These are phyloP conservation scores for Apteryx mantelli DNA, from an alignment of 2,113 vertebrate genomes.

Conservation along the genomic window DNA sequence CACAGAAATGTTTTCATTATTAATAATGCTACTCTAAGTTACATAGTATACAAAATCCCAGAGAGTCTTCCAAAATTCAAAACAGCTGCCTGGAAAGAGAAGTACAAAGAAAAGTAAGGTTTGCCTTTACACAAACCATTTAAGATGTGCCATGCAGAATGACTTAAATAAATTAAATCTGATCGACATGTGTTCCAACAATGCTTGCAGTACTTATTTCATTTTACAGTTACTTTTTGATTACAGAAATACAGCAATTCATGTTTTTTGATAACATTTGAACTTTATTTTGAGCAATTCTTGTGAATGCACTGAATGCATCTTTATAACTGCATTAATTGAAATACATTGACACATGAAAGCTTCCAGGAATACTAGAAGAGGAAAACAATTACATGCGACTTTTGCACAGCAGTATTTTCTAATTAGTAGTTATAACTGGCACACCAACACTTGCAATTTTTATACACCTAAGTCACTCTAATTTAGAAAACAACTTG, in stretches of 20 bases:
- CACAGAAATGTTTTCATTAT: not conserved
- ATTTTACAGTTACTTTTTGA: not conserved
- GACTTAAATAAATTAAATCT: not conserved
- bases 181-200: not conserved
- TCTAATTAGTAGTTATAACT: not conserved
- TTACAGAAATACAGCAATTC: not conserved
- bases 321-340: not conserved
- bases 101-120: not conserved
- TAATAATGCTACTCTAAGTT: not conserved
- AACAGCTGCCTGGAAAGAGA: not conserved
- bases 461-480: not conserved
- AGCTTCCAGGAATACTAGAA: not conserved
- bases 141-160: not conserved
- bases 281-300: not conserved
- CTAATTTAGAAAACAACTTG: not conserved
- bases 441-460: not conserved
- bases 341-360: not conserved
- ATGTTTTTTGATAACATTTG: not conserved
- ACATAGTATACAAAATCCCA: not conserved
- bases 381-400: not conserved
- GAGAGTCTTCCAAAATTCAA: not conserved
- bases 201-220: not conserved
- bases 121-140: not conserved
- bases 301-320: not conserved
- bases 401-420: not conserved